phyloP scores from a whole-genome alignment of 64 coral and sea anemone species.

The Pocillopora damicornis region DNA sequence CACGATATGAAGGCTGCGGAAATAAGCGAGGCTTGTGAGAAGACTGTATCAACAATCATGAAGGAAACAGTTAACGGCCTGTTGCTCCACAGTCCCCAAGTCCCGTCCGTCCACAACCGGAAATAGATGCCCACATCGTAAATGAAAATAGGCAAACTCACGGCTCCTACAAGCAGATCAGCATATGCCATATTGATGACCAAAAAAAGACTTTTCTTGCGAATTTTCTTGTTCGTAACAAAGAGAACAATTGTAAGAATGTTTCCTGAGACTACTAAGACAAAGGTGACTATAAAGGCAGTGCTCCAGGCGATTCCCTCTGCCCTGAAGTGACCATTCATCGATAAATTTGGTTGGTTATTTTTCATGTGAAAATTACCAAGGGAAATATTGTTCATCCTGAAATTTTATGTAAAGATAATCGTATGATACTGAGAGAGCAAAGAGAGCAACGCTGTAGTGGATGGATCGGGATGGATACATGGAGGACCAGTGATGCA shows the following conservation, averaged over 20 bases:
- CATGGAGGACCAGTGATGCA: no score
- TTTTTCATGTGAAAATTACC: background rate
- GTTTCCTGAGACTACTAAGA: background rate
- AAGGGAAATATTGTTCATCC: no score
- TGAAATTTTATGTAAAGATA: no score
- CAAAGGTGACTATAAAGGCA: background rate
- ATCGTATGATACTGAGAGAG: no score
- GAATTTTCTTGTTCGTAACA: background rate
- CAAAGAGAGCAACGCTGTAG: no score
- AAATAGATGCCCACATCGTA: background rate
- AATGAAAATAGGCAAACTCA: background rate
- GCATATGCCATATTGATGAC: constrained; percentile 2
- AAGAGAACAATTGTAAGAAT: background rate
- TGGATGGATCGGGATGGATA: no score
- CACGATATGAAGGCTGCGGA: background rate
- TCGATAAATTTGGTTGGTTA: no score
- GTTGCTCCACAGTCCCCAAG: no score
- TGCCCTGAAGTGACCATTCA: background rate
- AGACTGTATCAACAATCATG: background rate
- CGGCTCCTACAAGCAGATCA: background rate
- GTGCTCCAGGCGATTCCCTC: background rate
- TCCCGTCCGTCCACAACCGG: background rate
- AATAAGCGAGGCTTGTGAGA: background rate
- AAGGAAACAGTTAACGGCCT: background rate
- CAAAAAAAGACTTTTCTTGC: constrained; percentile 4